Percentiles rank a stretch among this genome's conserved stretches.
phyloP scores from a whole-genome alignment of 2,797 vertebrate species.

The Valencia hispanica region DNA sequence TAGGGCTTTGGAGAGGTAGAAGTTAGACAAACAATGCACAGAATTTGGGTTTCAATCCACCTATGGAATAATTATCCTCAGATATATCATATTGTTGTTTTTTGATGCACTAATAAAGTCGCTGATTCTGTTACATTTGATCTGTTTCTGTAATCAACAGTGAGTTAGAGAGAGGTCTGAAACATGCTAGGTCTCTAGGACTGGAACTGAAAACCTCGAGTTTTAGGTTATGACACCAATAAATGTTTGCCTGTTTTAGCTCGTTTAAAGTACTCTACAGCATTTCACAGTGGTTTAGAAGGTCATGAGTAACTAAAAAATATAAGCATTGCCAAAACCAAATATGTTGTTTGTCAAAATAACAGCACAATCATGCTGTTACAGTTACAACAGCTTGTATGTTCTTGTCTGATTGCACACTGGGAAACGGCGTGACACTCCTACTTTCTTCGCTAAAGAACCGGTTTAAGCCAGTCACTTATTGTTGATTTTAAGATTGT shows the following conservation, averaged over 20 bases:
- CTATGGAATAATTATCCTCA: background rate
- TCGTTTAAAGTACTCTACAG: too few relatives aligned
- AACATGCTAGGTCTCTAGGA: too few relatives aligned
- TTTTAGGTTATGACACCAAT: too few relatives aligned
- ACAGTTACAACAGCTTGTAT: background rate
- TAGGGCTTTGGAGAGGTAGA: background rate
- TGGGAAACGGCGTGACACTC: background rate
- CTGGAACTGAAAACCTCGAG: too few relatives aligned
- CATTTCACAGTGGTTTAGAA: too few relatives aligned
- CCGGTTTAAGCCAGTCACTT: constrained; percentile 10
- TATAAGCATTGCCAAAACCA: too few relatives aligned
- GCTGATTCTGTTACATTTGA: background rate
- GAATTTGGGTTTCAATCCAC: background rate
- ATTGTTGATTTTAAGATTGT: background rate
- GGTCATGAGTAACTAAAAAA: too few relatives aligned
- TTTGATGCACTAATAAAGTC: background rate
- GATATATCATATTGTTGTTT: background rate
- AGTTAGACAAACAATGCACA: background rate
- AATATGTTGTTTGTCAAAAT: too few relatives aligned
- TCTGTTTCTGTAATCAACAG: too few relatives aligned
- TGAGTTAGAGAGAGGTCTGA: too few relatives aligned
- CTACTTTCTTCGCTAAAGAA: constrained; percentile 7
- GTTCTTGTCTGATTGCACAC: background rate
- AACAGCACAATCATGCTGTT: background rate
- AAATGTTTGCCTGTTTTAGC: too few relatives aligned